phyloP scores from a whole-genome alignment of 1,140 invertebrate species.

The Lepidurus apus region DNA sequence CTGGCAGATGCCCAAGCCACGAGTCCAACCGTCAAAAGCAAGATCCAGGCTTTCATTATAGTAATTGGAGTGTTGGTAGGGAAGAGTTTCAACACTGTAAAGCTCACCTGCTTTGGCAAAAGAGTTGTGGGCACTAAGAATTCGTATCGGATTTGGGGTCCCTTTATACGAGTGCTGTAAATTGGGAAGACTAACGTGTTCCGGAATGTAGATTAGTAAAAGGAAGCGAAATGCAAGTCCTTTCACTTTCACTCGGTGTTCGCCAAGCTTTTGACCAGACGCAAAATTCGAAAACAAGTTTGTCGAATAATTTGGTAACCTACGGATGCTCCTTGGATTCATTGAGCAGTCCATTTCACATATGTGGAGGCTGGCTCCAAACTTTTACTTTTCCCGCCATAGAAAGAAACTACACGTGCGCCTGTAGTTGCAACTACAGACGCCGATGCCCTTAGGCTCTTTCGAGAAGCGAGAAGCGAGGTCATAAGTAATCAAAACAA shows the following conservation, averaged over 20 bases:
- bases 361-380: too few species aligned
- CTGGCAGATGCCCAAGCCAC: neutral
- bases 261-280: too few species aligned
- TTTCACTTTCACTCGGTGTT: neutral
- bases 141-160: neutral
- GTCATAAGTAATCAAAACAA: too few species aligned
- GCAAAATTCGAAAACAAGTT: too few species aligned
- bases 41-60: neutral
- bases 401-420: too few species aligned
- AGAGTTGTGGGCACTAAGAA: neutral
- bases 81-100: neutral
- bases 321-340: too few species aligned
- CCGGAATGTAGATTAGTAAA: neutral
- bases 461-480: too few species aligned
- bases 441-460: too few species aligned
- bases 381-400: too few species aligned
- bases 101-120: neutral
- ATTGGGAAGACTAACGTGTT: neutral
- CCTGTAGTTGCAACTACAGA: too few species aligned
- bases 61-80: neutral
- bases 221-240: neutral
- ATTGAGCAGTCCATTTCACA: too few species aligned
- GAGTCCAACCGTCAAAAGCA: neutral
- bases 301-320: too few species aligned
- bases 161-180: neutral